Percentiles rank a stretch among this genome's conserved stretches.
Conservation (phyloP, 2,797 vertebrate species). For the Gastrophryne carolinensis region DNA sequence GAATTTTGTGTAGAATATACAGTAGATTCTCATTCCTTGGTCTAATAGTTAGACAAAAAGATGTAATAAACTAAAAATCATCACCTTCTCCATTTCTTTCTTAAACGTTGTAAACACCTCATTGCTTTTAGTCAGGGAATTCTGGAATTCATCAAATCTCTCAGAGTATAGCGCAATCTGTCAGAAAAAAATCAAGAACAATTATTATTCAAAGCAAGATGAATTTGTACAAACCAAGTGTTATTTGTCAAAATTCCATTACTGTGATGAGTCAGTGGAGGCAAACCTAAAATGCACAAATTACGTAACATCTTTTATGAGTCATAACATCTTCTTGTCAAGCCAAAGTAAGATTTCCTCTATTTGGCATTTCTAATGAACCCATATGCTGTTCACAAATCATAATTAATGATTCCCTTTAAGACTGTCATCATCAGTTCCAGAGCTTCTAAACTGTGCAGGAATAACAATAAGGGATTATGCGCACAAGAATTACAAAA, state of each 20-base stretch:
- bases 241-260: constrained; percentile 16
- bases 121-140: constrained; percentile 91
- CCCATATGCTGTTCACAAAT: constrained; percentile 10
- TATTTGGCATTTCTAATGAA: constrained; percentile 28
- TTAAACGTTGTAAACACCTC: constrained; percentile 91
- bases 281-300: background rate
- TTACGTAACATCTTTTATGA: background rate
- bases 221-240: constrained; percentile 7
- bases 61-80: constrained; percentile 48
- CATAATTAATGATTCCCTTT: background rate
- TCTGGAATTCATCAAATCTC: constrained; percentile 97
- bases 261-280: constrained; percentile 6
- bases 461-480: background rate
- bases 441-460: background rate
- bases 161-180: constrained; percentile 90
- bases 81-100: constrained; percentile 94
- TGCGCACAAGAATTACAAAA: background rate
- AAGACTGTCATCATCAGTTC: background rate
- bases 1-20: too few species aligned
- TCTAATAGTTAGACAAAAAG: too few species aligned
- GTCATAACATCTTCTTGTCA: constrained; percentile 13
- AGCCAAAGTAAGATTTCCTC: constrained; percentile 4
- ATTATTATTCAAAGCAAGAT: background rate
- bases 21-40: too few species aligned
- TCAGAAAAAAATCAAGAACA: constrained; percentile 15